Base-by-base conservation (phyloP, 2,113 vertebrate species). In the Cyanoramphus novaezelandiae region DNA sequence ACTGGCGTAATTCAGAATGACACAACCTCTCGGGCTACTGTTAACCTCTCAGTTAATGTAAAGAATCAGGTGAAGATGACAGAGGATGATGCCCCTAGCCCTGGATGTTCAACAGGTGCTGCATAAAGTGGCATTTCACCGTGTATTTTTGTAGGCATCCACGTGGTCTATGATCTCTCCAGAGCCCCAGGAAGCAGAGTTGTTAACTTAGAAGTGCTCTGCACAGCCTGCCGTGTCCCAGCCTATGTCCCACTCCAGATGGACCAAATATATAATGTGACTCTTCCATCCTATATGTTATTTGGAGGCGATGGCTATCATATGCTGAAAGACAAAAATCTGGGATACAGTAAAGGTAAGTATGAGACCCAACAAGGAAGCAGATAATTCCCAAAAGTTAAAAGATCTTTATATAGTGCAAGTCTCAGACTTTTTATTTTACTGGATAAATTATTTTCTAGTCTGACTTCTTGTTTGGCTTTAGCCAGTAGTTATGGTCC, bases 301-400 rank as follows among this genome's bases (percentile, higher is more conserved):
- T 96, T 9, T 2, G 99, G 99, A 2, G 99, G 99, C 53, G 99
- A 99, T 47, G 98, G 98, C 6, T 99, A 97, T 93, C 43, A 65
- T 7, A 98, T 99, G 98, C 98, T 99, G 77, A 97, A 92, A 77
- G 70, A 98, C 2, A 97, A 98, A 92, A 96, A 86, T 12, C 85
- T 99, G 52, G 99, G 98, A 43, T 98, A 99, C 63, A 97, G 97
- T 88, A 99, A 98, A 64, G 99, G 99, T 99, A 97, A 98, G 98
- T 29, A 49, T 5, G 17, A 72, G 43, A 21, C 35, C 31, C 43
- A 52, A 11, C 3, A 74, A 27, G 11, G 44, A 16, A 70, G 46
- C 57, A 64, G 39, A 44, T 20, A 87, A 11, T 39, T 55, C 24
- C 17, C n/a, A 9, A 6, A 74, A 77, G 14, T n/a, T 44, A 8